These are phyloP conservation scores for Hepsetus odoe DNA, from an alignment of 2,113 vertebrate genomes.

Conservation along the genomic window DNA sequence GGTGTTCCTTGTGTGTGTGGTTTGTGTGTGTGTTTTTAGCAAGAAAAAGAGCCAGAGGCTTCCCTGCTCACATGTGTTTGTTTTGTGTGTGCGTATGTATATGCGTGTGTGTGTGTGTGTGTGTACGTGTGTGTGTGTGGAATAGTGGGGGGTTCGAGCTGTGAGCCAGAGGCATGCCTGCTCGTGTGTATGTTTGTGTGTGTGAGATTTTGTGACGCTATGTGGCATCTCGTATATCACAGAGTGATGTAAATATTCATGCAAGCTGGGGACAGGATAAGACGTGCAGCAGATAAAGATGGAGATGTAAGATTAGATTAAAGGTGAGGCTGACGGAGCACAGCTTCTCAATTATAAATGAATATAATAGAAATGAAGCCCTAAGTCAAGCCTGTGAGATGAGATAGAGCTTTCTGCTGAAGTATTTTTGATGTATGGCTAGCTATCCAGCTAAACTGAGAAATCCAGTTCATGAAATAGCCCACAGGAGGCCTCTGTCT, in stretches of 20 bases:
- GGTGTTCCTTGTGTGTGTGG: conserved; percentile 15
- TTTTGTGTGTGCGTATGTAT: neutral
- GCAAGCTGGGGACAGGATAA: conserved; percentile 60
- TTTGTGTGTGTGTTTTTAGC: conserved; percentile 6
- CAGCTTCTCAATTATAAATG: neutral
- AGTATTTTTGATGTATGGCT: neutral
- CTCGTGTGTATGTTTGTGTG: neutral
- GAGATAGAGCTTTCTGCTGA: neutral
- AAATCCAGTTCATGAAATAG: neutral
- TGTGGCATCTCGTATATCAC: conserved; percentile 34
- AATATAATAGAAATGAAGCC: neutral
- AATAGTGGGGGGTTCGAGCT: neutral
- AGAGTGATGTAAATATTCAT: conserved; percentile 48
- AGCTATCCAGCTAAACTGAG: conserved; percentile 39
- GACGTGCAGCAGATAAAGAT: conserved; percentile 34
- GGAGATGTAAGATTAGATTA: conserved; percentile 41
- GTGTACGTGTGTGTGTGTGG: conserved; percentile 21
- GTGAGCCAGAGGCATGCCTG: neutral
- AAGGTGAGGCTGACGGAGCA: conserved; percentile 19
- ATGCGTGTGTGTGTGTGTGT: conserved; percentile 11
- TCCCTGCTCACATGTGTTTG: neutral
- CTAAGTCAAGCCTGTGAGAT: neutral
- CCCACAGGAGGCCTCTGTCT: neutral
- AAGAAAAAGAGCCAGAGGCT: too few species aligned
- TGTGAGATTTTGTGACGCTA: neutral